Evolutionary conservation across 2,797 vertebrate genomes (phyloP).

Genomic region (Gallinago nigripennis): DNA sequence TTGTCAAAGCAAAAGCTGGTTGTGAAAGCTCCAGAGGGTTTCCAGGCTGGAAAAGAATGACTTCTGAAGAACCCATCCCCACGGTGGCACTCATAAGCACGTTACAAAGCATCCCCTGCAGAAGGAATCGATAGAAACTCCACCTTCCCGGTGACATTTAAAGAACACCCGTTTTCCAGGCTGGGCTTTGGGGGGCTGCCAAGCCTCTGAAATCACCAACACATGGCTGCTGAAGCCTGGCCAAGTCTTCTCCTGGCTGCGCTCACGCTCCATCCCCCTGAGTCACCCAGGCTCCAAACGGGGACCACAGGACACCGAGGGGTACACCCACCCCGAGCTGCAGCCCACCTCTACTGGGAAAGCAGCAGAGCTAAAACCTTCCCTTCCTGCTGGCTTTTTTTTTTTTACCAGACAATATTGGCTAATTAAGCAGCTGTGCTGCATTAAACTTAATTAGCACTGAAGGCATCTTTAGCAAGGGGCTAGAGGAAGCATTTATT

Average conservation of each 20-base stretch:
- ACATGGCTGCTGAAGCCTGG: background rate
- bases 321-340: rapidly evolving
- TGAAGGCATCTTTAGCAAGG: background rate
- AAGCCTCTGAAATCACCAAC: background rate
- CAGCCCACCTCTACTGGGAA: rapidly evolving
- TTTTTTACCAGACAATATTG: background rate
- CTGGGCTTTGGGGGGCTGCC: background rate
- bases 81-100: rapidly evolving
- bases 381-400: background rate
- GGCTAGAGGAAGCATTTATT: background rate
- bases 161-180: background rate
- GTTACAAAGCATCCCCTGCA: background rate
- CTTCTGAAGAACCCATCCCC: background rate
- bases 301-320: rapidly evolving
- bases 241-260: background rate
- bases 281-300: rapidly evolving
- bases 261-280: rapidly evolving
- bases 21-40: rapidly evolving
- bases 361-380: background rate
- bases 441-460: background rate
- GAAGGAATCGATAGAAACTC: background rate
- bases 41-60: background rate
- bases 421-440: background rate
- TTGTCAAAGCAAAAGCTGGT: background rate
- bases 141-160: background rate